These are phyloP conservation scores for Eudasyphora cyanicolor DNA, from an alignment of 2,888 invertebrate species.

Conservation along the genomic window DNA sequence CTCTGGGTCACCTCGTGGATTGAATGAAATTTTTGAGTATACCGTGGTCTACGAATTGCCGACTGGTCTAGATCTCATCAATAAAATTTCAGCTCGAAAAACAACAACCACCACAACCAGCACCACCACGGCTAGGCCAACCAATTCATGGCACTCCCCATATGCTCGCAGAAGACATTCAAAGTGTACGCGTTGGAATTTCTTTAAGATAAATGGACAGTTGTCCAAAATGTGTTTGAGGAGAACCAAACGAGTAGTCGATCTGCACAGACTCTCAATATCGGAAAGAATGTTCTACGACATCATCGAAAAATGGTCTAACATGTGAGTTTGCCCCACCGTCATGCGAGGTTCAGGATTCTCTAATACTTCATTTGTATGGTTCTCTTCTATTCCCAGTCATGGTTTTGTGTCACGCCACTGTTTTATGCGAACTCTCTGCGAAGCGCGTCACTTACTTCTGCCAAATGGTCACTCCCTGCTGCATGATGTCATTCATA, in stretches of 20 bases:
- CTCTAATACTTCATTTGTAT: neutral
- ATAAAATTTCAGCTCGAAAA: neutral
- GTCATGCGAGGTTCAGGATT: neutral
- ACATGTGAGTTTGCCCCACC: constrained; percentile 61
- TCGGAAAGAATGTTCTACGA: constrained; percentile 67
- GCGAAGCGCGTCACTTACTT: constrained; percentile 83
- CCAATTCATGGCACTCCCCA: neutral
- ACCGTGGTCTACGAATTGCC: constrained; percentile 75
- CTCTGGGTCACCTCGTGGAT: constrained; percentile 72
- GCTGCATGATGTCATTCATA: constrained; percentile 84
- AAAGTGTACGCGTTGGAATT: constrained; percentile 16
- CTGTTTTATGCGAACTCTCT: constrained; percentile 85
- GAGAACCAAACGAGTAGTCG: constrained; percentile 41
- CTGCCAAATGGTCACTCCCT: constrained; percentile 84
- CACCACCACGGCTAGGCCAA: constrained; percentile 5
- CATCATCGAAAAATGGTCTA: constrained; percentile 66
- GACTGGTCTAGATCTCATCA: constrained; percentile 48
- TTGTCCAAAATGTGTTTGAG: constrained; percentile 20
- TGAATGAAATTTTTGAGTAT: constrained; percentile 71
- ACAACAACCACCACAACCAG: constrained; percentile 10
- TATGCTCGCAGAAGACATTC: neutral
- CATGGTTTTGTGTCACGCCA: constrained; percentile 72
- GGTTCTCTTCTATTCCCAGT: constrained; percentile 63
- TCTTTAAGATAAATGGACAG: constrained; percentile 13
- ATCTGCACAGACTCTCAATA: neutral